Percentiles rank a stretch among this genome's conserved stretches.
Conservation (phyloP, 2,113 vertebrate genomes). For the Austrofundulus limnaeus region DNA sequence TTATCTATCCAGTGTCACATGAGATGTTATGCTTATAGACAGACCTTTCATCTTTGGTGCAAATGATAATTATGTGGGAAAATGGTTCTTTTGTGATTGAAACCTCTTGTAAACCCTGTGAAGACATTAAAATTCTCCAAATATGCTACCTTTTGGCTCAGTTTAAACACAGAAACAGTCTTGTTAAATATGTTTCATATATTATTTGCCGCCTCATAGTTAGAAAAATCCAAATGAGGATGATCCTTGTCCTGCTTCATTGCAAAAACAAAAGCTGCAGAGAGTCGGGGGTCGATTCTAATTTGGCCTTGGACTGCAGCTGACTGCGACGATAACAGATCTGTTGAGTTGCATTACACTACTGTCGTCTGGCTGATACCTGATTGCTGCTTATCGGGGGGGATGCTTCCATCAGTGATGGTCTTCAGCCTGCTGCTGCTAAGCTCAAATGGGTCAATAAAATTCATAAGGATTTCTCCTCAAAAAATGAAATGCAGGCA, state of each 20-base stretch:
- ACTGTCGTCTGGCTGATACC: slow-evolving; percentile 64
- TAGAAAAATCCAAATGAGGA: slow-evolving; percentile 10
- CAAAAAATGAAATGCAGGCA: background rate
- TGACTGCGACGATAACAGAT: slow-evolving; percentile 58
- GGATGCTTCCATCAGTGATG: slow-evolving; percentile 55
- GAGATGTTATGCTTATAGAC: too few relatives aligned
- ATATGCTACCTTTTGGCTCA: too few relatives aligned
- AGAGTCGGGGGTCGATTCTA: slow-evolving; percentile 65
- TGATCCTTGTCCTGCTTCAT: background rate
- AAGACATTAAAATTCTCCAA: too few relatives aligned
- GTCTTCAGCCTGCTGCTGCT: slow-evolving; percentile 25
- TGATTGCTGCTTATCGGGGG: slow-evolving; percentile 67
- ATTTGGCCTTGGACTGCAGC: slow-evolving; percentile 54
- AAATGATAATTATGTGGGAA: too few relatives aligned
- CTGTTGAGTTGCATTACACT: slow-evolving; percentile 62
- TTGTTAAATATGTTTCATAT: background rate
- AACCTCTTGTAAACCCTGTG: too few relatives aligned
- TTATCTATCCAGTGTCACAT: too few relatives aligned
- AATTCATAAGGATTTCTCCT: background rate
- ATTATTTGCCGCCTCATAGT: background rate
- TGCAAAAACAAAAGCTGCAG: slow-evolving; percentile 32
- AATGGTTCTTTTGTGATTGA: too few relatives aligned
- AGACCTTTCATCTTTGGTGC: too few relatives aligned
- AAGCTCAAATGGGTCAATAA: slow-evolving; percentile 22
- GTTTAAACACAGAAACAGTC: background rate